phyloP scores from a whole-genome alignment of 2,888 invertebrate species.

The Koerneria pararmatus region DNA sequence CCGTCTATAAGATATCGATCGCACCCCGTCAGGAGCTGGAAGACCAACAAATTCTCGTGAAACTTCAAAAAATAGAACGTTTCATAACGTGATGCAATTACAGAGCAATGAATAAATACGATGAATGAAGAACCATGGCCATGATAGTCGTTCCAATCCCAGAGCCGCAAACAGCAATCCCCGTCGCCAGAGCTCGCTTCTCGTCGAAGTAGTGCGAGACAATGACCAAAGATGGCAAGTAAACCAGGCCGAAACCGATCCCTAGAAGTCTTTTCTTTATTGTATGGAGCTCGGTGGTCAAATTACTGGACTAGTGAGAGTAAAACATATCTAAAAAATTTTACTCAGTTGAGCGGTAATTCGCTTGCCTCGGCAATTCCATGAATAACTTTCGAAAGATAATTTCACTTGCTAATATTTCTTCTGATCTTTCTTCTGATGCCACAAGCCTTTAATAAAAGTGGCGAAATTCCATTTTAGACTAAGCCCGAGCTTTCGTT shows the following conservation, averaged over 20 bases:
- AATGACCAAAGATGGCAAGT: slow-evolving; percentile 93
- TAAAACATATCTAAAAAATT: too few species aligned
- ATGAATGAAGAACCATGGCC: slow-evolving; percentile 63
- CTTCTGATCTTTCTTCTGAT: too few species aligned
- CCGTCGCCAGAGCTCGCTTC: slow-evolving; percentile 84
- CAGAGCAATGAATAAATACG: background rate
- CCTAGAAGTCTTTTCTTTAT: slow-evolving; percentile 66
- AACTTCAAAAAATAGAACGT: background rate
- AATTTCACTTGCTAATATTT: background rate
- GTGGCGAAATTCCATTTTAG: too few species aligned
- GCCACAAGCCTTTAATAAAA: too few species aligned
- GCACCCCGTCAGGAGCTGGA: background rate
- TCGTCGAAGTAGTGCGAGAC: slow-evolving; percentile 95
- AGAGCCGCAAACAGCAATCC: slow-evolving; percentile 89
- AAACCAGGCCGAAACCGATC: slow-evolving; percentile 90
- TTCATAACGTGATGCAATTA: background rate
- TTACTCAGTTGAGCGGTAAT: background rate
- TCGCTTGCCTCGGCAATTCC: background rate
- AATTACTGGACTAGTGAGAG: too few species aligned
- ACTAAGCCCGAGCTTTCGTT: too few species aligned
- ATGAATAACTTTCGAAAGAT: background rate
- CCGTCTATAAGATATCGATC: too few species aligned
- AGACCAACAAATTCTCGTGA: background rate
- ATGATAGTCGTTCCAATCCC: slow-evolving; percentile 93
- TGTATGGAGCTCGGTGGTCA: background rate